phyloP scores from a whole-genome alignment of 2,888 invertebrate genomes.

The Limnephilus marmoratus region DNA sequence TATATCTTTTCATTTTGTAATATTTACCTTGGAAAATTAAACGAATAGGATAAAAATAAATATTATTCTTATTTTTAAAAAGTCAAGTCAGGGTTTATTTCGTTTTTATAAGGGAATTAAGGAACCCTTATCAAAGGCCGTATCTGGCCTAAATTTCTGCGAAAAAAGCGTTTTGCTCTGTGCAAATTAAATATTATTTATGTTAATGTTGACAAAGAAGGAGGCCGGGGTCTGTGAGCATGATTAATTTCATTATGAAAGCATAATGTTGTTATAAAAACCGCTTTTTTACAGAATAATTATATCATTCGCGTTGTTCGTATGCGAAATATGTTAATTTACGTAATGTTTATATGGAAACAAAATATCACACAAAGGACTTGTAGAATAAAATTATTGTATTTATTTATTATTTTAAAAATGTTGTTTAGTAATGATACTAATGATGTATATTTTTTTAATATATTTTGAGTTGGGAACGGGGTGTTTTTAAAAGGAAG shows the following conservation, averaged over 20 bases:
- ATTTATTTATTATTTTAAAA: background rate
- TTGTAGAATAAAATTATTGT: background rate
- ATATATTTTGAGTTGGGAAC: no score
- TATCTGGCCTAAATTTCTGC: background rate
- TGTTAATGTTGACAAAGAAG: background rate
- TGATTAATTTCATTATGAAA: conserved; percentile 2
- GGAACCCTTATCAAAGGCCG: background rate
- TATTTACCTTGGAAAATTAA: background rate
- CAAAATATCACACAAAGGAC: background rate
- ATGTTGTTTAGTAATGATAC: no score
- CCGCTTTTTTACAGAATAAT: background rate
- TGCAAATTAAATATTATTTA: background rate
- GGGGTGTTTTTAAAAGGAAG: no score
- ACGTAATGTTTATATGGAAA: background rate
- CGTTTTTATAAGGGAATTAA: background rate
- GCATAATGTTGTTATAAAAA: background rate
- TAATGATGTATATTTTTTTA: no score
- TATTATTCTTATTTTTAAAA: background rate
- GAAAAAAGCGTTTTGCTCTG: background rate
- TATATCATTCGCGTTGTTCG: background rate
- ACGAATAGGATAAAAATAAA: background rate
- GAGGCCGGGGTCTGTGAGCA: background rate
- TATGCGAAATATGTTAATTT: background rate
- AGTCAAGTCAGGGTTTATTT: background rate
- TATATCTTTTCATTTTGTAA: background rate